Conservation (phyloP, 1,140 invertebrate species). For the Drosophila asahinai region DNA sequence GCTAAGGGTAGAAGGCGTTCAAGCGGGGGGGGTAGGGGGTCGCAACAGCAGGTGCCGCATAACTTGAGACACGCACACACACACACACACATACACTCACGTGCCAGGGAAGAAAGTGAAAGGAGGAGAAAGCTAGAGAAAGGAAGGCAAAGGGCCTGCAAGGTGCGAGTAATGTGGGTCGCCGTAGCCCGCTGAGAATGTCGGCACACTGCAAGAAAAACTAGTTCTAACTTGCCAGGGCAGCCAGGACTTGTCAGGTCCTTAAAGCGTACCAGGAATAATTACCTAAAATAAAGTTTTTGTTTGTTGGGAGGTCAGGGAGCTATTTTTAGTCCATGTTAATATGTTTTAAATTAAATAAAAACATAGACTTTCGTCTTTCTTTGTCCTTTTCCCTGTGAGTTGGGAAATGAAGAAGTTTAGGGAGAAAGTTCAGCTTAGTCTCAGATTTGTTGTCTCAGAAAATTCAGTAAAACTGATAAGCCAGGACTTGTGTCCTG, state of each 20-base stretch:
- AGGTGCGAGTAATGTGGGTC: constrained; percentile 43
- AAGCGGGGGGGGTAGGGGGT: not conserved
- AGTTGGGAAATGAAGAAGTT: no score
- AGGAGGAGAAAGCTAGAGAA: constrained; percentile 28
- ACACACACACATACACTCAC: constrained; percentile 17
- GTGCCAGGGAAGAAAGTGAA: constrained; percentile 33
- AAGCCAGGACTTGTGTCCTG: not conserved
- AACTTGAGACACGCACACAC: constrained; percentile 48
- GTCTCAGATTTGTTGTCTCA: no score
- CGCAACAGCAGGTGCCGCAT: constrained; percentile 64
- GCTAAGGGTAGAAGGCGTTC: constrained; percentile 34
- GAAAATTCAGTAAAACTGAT: not conserved
- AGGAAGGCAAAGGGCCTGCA: constrained; percentile 10
- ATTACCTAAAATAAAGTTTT: no score
- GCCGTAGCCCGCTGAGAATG: constrained; percentile 13
- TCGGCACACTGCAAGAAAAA: not conserved
- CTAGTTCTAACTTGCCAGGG: not conserved
- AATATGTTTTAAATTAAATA: no score
- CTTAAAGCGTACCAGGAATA: no score
- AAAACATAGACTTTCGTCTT: no score
- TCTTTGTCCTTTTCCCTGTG: no score
- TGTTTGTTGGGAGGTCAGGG: no score
- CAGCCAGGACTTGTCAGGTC: not conserved
- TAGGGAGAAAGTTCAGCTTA: no score
- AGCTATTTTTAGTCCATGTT: no score